Percentiles rank a stretch among this genome's conserved stretches.
Evolutionary conservation across 2,797 vertebrate species (phyloP).

Genomic region (Halcyon leucocephala): DNA sequence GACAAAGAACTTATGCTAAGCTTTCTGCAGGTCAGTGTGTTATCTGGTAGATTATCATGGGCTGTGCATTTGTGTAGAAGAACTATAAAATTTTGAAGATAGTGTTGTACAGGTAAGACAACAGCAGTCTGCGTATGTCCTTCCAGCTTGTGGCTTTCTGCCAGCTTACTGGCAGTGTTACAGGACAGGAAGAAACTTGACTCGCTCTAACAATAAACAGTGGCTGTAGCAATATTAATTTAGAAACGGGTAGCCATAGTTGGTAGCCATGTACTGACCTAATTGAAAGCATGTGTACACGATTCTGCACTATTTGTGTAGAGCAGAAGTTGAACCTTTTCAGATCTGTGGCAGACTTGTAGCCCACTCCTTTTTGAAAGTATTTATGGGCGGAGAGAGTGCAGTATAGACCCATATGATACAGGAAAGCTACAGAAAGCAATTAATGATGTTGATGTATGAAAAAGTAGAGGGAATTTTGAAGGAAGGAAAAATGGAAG

Average conservation of each 20-base stretch:
- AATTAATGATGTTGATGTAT: neutral
- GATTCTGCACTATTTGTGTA: neutral
- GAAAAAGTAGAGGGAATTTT: neutral
- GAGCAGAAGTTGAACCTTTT: neutral
- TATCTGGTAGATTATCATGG: neutral
- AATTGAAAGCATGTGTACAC: neutral
- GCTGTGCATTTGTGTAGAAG: neutral
- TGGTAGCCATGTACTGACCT: neutral
- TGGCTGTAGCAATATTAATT: neutral
- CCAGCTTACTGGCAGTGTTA: neutral
- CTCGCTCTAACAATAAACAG: neutral
- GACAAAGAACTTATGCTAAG: neutral
- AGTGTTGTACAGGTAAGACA: neutral
- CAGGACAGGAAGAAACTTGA: neutral
- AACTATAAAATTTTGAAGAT: neutral
- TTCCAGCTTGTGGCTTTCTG: neutral
- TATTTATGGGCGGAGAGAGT: neutral
- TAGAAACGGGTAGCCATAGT: neutral
- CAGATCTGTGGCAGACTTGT: neutral
- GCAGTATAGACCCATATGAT: neutral
- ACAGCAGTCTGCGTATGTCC: accelerated
- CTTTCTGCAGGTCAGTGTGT: neutral
- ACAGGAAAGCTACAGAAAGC: neutral
- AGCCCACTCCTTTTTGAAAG: neutral
- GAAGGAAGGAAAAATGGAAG: neutral